Base-by-base conservation (phyloP, 2,113 vertebrate species). In the Chitala chitala region DNA sequence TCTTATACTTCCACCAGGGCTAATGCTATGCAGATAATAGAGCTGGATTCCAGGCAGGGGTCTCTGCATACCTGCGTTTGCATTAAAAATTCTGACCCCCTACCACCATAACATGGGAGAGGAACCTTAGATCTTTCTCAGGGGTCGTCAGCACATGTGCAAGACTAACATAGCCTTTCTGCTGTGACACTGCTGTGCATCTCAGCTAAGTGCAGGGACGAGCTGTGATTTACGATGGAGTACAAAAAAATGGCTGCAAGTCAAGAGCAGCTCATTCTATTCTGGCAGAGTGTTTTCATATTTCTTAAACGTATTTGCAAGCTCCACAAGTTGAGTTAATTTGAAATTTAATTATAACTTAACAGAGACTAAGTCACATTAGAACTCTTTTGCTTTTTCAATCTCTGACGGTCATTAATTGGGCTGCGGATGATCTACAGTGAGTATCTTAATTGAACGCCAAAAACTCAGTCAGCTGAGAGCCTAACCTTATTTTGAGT, bases 341-440 rank as follows among this genome's bases (percentile, higher is more conserved):
- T 42, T 44, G 15, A 46, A 20, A 59, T 40, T 46, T 56, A 72
- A 56, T 72, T 59, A 48, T 46, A 10, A 73, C 13, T 61, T 46
- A 73, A 61, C 48, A 44, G 53, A 38, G 63, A 72, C 48, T n/a
- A 59, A 40, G 31, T 72, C 40, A 56, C 58, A 42, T 50, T 61
- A 40, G 22, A 33, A 42, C 26, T 44, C 42, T 42, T 73, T 46
- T 40, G 22, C 40, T 13, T 5, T n/a, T 33, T 61, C 33, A 29
- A 50, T 73, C 15, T 5, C 54, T 59, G 46, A 72, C 22, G 9
- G 29, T 58, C 12, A 42, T 20, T 33, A 48, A 8, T 31, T 44
- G 38, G 36, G 15, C 55, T 72, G 55, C 6, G 38, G 56, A 50
- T 61, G 71, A 63, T 73, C 40, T 46, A 29, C 29, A 31, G 66